A percentile compares a stretch with the other conserved stretches of the same genome.
Conservation (phyloP, 2,888 invertebrate species). For the Himalopsyche anomala region DNA sequence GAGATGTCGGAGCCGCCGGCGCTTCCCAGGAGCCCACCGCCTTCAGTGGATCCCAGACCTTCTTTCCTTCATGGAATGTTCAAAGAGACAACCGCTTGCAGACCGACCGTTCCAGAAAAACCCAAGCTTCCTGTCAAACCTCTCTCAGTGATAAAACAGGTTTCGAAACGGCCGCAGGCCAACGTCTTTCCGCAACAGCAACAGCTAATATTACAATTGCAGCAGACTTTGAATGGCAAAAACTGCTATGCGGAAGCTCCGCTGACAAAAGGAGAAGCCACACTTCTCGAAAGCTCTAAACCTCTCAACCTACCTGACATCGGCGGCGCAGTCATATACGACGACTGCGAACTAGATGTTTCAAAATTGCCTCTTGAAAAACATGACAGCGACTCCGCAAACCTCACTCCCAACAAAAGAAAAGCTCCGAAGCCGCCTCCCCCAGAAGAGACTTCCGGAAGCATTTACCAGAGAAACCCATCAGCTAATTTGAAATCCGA, state of each 20-base stretch:
- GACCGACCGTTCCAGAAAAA: constrained; percentile 85
- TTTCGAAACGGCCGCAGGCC: constrained; percentile 68
- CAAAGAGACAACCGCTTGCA: constrained; percentile 73
- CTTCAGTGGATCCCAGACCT: constrained; percentile 77
- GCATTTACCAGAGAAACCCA: constrained; percentile 80
- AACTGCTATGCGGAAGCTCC: constrained; percentile 67
- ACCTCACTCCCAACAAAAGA: constrained; percentile 80
- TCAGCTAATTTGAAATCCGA: constrained; percentile 78
- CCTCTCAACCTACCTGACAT: constrained; percentile 50
- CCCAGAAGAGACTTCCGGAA: constrained; percentile 74
- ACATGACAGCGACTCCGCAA: constrained; percentile 77
- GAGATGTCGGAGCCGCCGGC: constrained; percentile 82
- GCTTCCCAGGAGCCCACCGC: constrained; percentile 82
- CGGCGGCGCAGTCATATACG: constrained; percentile 49
- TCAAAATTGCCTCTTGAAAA: constrained; percentile 76
- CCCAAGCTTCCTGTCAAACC: constrained; percentile 80
- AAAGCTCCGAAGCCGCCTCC: constrained; percentile 87
- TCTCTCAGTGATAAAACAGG: constrained; percentile 76
- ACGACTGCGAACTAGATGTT: constrained; percentile 61
- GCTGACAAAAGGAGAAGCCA: constrained; percentile 72
- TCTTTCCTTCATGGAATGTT: constrained; percentile 85
- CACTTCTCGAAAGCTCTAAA: constrained; percentile 62
- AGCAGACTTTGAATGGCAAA: constrained; percentile 71
- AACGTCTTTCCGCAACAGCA: constrained; percentile 70
- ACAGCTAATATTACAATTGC: constrained; percentile 76